These are phyloP conservation scores for Apodemus speciosus DNA, from an alignment of 2,113 vertebrate genomes.

Conservation along the genomic window DNA sequence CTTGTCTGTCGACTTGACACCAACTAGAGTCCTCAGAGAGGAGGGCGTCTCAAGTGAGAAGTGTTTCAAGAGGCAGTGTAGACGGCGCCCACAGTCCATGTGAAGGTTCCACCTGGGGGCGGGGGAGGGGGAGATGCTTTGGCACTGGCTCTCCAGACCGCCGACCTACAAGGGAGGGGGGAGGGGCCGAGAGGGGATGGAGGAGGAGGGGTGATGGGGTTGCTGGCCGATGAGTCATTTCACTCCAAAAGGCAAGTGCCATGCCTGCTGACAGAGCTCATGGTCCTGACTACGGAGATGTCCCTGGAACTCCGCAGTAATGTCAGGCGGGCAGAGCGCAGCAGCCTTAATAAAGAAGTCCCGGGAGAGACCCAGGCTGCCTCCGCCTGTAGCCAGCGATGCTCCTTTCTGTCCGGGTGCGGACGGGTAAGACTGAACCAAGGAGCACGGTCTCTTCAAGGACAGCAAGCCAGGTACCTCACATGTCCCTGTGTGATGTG, in stretches of 20 bases:
- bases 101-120: no score
- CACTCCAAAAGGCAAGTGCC: background rate
- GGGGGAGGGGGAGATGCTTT: no score
- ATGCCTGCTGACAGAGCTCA: background rate
- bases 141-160: background rate
- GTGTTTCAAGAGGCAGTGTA: background rate
- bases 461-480: background rate
- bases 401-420: background rate
- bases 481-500: no score
- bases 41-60: background rate
- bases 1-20: background rate
- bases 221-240: background rate
- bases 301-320: background rate
- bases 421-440: background rate
- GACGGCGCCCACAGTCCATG: background rate
- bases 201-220: no score
- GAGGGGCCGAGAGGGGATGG: background rate
- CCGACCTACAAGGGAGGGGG: background rate
- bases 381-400: background rate
- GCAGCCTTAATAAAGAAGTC: background rate
- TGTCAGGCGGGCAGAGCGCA: background rate
- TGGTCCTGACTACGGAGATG: background rate
- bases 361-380: background rate
- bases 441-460: background rate
- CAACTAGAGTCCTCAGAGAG: background rate